Base-by-base conservation (phyloP, 1,140 invertebrate species). In the Brachionus asplanchnoidis region DNA sequence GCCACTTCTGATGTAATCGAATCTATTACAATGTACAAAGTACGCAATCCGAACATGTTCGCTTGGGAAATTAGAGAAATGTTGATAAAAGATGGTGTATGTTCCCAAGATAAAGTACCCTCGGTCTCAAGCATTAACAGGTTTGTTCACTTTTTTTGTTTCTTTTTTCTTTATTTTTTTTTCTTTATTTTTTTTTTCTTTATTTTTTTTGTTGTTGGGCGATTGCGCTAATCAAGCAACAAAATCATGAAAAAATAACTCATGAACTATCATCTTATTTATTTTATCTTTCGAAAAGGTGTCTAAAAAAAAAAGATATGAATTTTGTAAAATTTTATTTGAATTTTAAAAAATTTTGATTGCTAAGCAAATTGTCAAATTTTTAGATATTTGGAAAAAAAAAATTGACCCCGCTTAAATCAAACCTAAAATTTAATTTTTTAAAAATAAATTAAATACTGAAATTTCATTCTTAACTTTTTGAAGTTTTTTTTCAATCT, bases 31-130 rank as follows among this genome's bases (percentile, higher is more conserved):
- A 95, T 95, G 86, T 99, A 99, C 92, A 99, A 99, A 90, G 92
- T 95, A 85, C 96, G 98, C 89, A 99, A 99, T 91, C 97, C 97
- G 0, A 99, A 97, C 14, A 99, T 99, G 97, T 99, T 99, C 89
- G 97, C 97, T 2, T 99, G 97, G 97, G 97, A 99, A 90, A 99
- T 99, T 87, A 91, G 97, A 44, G 97, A 99, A 90, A 92, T 96
- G 90, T 92, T 99, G 86, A 92, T 99, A 75, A 94, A 95, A 3
- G 97, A 99, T 89, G 95, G 94, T 40, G 96, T 99, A 87, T 99
- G 97, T 90, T 96, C 95, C 79, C 95, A 97, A 89, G 97, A 99
- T 90, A 99, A 98, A 90, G 97, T 98, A 86, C 97, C 97, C 88
- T 97, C 95, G 87, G 97, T 99, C 85, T 97, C 95, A 86, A 98